Percentiles rank a stretch among this genome's conserved stretches.
phyloP scores from a whole-genome alignment of 2,888 invertebrate genomes.

The Xestoiulus laeticollis region DNA sequence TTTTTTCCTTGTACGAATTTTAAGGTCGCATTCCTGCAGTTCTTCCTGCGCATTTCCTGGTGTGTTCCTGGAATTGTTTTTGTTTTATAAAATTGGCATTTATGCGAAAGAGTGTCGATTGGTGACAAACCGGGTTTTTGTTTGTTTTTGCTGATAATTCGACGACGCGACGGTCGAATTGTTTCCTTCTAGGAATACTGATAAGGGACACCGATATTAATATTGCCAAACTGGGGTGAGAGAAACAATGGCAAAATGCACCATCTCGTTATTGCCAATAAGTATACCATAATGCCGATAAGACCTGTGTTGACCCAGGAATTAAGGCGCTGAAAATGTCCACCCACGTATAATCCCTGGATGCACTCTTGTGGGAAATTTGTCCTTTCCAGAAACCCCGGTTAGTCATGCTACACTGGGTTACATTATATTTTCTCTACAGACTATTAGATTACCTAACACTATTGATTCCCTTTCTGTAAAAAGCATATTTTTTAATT shows the following conservation, averaged over 20 bases:
- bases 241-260: not conserved
- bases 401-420: no score
- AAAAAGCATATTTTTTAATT: no score
- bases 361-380: not conserved
- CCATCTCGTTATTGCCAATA: not conserved
- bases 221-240: not conserved
- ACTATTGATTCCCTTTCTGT: no score
- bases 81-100: not conserved
- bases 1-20: not conserved
- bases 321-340: not conserved
- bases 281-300: not conserved
- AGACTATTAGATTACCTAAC: no score
- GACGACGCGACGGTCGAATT: not conserved
- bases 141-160: constrained; percentile 13
- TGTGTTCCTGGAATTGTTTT: constrained; percentile 1
- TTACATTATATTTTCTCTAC: no score
- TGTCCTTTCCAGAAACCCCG: not conserved
- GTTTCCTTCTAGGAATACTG: not conserved
- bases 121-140: not conserved
- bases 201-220: not conserved
- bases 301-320: not conserved
- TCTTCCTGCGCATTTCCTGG: not conserved
- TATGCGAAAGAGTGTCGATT: not conserved
- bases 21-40: constrained; percentile 16
- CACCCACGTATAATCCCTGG: not conserved